Conservation (phyloP, 2,888 invertebrate genomes). For the Hymenopus coronatus region DNA sequence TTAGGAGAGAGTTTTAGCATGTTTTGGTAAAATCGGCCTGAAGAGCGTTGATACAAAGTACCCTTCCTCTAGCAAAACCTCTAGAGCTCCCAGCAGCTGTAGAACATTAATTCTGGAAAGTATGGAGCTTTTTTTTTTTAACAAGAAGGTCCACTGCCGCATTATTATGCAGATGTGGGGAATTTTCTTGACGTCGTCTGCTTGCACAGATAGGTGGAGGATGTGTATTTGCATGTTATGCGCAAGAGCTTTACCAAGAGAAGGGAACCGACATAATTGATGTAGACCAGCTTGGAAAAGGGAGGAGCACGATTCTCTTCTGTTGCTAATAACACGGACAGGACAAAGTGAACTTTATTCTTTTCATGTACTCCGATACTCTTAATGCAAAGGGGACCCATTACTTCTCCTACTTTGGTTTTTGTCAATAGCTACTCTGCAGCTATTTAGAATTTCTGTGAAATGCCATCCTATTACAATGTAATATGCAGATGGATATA, state of each 20-base stretch:
- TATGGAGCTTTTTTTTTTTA: background rate
- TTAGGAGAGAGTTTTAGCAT: too few relatives aligned
- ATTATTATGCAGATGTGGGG: background rate
- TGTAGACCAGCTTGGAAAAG: background rate
- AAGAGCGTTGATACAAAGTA: too few relatives aligned
- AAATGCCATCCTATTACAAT: too few relatives aligned
- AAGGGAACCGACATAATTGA: background rate
- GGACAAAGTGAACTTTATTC: background rate
- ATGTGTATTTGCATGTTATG: background rate
- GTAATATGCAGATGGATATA: too few relatives aligned
- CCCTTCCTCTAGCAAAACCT: too few relatives aligned
- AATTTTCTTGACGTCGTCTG: background rate
- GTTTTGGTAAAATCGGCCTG: too few relatives aligned
- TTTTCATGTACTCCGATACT: background rate
- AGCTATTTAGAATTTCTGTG: too few relatives aligned
- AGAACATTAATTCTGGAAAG: background rate
- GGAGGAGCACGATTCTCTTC: background rate
- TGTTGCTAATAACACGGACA: background rate
- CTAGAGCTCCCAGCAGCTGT: background rate
- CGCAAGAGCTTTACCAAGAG: background rate
- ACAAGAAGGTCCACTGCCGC: background rate
- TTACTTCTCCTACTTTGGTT: too few relatives aligned
- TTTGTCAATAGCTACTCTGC: too few relatives aligned
- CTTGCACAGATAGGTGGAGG: background rate
- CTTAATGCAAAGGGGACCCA: too few relatives aligned